Conservation (phyloP, 2,888 invertebrate genomes). For the Furcula furcula region DNA sequence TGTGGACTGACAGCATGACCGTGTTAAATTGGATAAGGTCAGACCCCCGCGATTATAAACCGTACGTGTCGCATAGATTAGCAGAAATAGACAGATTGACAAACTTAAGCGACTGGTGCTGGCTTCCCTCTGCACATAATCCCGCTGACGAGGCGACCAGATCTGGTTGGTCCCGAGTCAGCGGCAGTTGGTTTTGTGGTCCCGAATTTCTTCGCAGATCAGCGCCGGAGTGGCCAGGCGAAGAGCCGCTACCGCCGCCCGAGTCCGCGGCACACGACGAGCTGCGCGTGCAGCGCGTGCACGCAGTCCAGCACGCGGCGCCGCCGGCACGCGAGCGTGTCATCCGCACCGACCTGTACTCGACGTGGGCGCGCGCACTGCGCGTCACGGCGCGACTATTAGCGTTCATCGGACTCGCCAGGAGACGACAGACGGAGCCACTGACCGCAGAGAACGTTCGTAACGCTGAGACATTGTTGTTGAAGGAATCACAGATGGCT, state of each 20-base stretch:
- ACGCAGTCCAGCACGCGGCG: neutral
- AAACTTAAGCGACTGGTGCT: conserved; percentile 4
- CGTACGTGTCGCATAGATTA: conserved; percentile 5
- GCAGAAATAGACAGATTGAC: conserved; percentile 5
- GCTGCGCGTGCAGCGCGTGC: neutral
- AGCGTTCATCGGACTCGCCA: neutral
- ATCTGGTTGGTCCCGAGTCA: neutral
- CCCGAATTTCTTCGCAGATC: conserved; percentile 6
- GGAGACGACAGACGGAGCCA: too few species aligned
- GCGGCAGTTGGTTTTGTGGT: conserved; percentile 3
- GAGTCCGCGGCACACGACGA: neutral
- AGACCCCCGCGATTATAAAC: conserved; percentile 5
- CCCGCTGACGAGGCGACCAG: conserved; percentile 6
- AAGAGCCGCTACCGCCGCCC: neutral
- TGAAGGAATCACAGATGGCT: neutral
- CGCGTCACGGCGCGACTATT: conserved; percentile 1
- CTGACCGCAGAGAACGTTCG: neutral
- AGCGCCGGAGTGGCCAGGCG: too few species aligned
- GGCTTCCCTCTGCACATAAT: conserved; percentile 4
- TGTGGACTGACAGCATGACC: conserved; percentile 10
- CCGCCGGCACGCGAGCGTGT: neutral
- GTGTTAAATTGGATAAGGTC: conserved; percentile 6
- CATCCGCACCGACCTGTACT: neutral
- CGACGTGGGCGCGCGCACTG: conserved; percentile 2
- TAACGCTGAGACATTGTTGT: neutral